Evolutionary conservation across 2,113 vertebrate species (phyloP), one percentile per base, ranked within the genome.

Genomic region (Poecilia latipinna): DNA sequence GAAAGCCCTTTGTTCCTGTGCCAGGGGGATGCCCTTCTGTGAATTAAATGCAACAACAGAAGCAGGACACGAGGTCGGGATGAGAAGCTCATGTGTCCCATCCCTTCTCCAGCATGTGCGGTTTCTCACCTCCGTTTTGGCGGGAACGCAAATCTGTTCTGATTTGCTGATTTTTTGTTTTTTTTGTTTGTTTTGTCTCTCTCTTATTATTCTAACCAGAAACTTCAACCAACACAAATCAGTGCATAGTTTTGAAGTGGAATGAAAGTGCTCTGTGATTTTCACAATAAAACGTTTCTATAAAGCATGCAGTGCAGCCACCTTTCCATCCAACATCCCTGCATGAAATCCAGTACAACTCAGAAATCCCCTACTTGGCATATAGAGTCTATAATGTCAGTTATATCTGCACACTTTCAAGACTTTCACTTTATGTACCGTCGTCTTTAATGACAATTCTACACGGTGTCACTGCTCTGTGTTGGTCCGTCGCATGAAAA

Each of bases 1-100:
- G 42, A 88, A 68, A 76, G 81, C 70, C 70, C 78, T 87, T 69
- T 84, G 82, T 86, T 85, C 70, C 75, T 61, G 66, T 77, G 84
- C 82, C 81, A 88, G 28, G 77, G 75, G 54, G 65, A 82, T 75
- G 79, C 64, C 61, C 65, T 74, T 82, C 75, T 88, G 77, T 80
- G 77, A 78, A 77, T 78, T 73, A 72, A 75, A 75, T 33, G 82
- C 79, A 86, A 83, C 57, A 86, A 79, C 68, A 68, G 68, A 82
- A 74, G 74, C 68, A 28, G 44, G 61, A 73, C 51, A 22, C 0
- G 19, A 68, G 76, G 62, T 70, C 78, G 61, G 28, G 28, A 28
- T 28, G 28, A 28, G 69, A 72, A 66, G 72, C 79, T 67, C 31
- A 79, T 64, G 73, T 26, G 78, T 76, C 78, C 69, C 65, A 66